A percentile compares a stretch with the other conserved stretches of the same genome.
Conservation (phyloP, 2,113 vertebrate genomes). For the Thalassoma bifasciatum region DNA sequence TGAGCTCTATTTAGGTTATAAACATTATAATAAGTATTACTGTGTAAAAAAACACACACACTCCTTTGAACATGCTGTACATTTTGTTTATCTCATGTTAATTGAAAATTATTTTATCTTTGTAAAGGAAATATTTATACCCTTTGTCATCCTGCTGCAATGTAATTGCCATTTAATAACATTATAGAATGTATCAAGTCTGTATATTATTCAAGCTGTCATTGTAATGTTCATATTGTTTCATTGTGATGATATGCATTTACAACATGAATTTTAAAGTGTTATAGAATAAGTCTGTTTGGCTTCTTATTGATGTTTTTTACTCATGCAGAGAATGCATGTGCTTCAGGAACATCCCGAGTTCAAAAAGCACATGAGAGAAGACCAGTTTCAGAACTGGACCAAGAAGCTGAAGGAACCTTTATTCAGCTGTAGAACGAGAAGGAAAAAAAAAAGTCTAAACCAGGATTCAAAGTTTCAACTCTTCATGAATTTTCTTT, state of each 20-base stretch:
- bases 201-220: slow-evolving; percentile 58
- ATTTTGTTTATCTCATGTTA: slow-evolving; percentile 47
- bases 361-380: too few species aligned
- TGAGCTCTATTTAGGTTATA: slow-evolving; percentile 11
- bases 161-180: slow-evolving; percentile 33
- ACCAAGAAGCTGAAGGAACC: too few species aligned
- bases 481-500: too few species aligned
- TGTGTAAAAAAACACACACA: slow-evolving; percentile 27
- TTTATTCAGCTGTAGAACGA: too few species aligned
- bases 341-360: too few species aligned
- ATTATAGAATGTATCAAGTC: slow-evolving; percentile 56
- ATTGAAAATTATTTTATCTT: slow-evolving; percentile 44
- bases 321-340: too few species aligned
- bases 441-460: too few species aligned
- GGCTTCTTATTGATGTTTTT: not conserved
- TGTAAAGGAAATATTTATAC: slow-evolving; percentile 59
- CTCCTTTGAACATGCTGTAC: slow-evolving; percentile 51
- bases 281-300: not conserved
- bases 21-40: slow-evolving; percentile 19
- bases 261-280: slow-evolving; percentile 24
- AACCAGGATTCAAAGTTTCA: too few species aligned
- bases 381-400: too few species aligned
- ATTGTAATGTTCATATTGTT: slow-evolving; percentile 68
- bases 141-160: slow-evolving; percentile 54
- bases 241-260: slow-evolving; percentile 56